Evolutionary conservation across 1,140 invertebrate genomes (phyloP), one percentile per base, ranked within the genome.

Genomic region (Rhagoletis zephyria): DNA sequence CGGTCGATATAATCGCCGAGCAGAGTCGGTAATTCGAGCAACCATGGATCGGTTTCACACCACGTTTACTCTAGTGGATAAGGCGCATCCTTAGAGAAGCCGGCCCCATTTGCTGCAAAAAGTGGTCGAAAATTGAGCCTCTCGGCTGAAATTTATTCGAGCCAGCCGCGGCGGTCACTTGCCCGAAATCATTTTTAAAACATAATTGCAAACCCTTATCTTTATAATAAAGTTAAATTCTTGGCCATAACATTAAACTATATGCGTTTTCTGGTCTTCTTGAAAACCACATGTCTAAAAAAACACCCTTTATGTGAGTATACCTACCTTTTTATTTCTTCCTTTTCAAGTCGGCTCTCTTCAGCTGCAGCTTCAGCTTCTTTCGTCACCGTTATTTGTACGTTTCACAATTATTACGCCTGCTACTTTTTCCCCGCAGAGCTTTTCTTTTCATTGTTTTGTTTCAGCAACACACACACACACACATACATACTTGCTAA

Each of bases 131-230:
- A 67, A 67, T 67, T 67, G 6, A 19, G 19, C 64, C n/a, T 40
- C 0, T 65, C 19, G 30, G 10, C 30, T 67, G 64, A 7, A 19
- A 7, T 81, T 81, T 81, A 81, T 81, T 81, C 48, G 74, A 56
- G 45, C 74, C 74, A 81, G 74, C 45, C 74, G 45, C 74, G 45
- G 48, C 2, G 42, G 12, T 81, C 74, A 81, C 42, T 51, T 40
- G 70, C 40, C 30, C 70, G 70, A 77, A 77, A 77, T 77, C 70
- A 63, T 63, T 63, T 63, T 63, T n/a, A n/a, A n/a, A 63, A 63
- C 14, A 63, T n/a, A 63, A n/a, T 19, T 4, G 10, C 12, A n/a
- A 67, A 42, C 30, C 30, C 64, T 67, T 42, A 67, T 3, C 9
- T 67, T 40, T 67, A 67, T 12, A 12, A 42, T 67, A 67, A 67